A percentile compares a stretch with the other conserved stretches of the same genome.
Evolutionary conservation across 2,888 invertebrate species (phyloP).

Genomic region (Alcis repandata): DNA sequence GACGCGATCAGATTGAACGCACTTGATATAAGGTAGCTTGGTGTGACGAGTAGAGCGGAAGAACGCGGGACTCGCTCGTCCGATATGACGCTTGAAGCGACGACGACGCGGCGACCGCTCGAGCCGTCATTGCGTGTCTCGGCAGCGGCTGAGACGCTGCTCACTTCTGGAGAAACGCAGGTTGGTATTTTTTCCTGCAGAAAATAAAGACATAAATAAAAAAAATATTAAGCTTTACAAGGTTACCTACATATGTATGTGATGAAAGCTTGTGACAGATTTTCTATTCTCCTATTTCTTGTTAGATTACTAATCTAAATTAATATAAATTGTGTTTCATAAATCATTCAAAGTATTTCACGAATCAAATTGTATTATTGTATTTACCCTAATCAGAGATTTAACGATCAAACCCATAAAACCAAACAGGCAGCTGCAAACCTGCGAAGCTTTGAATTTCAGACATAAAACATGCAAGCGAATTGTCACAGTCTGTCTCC

Average conservation of each 20-base stretch:
- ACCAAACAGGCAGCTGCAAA: neutral
- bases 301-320: neutral
- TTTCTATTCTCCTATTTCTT: too few relatives aligned
- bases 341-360: neutral
- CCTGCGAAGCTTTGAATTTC: neutral
- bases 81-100: slow-evolving; percentile 89
- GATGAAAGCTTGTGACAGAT: too few relatives aligned
- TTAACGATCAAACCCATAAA: neutral
- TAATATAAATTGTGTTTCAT: too few relatives aligned
- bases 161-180: slow-evolving; percentile 85
- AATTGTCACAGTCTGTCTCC: neutral
- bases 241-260: too few relatives aligned
- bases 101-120: slow-evolving; percentile 85
- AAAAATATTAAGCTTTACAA: too few relatives aligned
- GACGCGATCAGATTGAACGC: slow-evolving; percentile 49
- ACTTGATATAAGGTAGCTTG: slow-evolving; percentile 52
- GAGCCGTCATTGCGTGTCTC: slow-evolving; percentile 73
- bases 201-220: too few relatives aligned
- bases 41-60: slow-evolving; percentile 58
- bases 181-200: slow-evolving; percentile 69
- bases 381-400: neutral
- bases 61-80: slow-evolving; percentile 84
- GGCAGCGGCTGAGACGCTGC: slow-evolving; percentile 73
- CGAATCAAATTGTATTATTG: neutral
- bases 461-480: slow-evolving; percentile 3